Base-by-base conservation (phyloP, 2,888 invertebrate species). In the Perdita meconis region DNA sequence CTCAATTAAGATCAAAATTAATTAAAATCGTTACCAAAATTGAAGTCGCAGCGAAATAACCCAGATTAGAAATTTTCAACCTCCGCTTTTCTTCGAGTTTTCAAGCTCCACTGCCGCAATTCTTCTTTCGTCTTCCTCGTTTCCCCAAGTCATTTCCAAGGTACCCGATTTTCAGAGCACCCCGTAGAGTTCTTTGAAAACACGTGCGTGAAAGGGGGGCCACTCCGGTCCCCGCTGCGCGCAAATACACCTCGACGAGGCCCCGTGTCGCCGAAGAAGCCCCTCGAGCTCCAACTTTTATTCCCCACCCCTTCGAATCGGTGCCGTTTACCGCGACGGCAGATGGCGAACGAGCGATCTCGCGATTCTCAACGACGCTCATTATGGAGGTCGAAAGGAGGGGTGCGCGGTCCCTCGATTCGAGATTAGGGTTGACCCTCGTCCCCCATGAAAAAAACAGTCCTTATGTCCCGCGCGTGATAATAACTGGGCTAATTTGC, bases 291-390 rank as follows among this genome's bases (percentile, higher is more conserved):
- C 63, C 51, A 67, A 85, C 80, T 78, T 80, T 82, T 81, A 70
- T 83, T 67, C 63, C 50, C 24, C 24, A 16, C 72, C 40, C 24
- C 61, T 55, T 26, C 24, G 55, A 36, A 71, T 50, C 40, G 66
- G 64, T 40, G 44, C 38, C 67, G 71, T 65, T 73, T 50, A 51
- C 22, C 34, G 13, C 51, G 50, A 47, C 34, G 68, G 66, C 83
- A 83, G 83, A 84, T 83, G 83, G 83, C 64, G 82, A 74, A 19
- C 84, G 81, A 60, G 51, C 65, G 78, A 74, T 56, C 78, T 50
- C 51, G 57, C 57, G 72, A 84, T 71, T 72, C 70, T 69, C 76
- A 65, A 84, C 71, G 51, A 53, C 60, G 50, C 38, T 64, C 71
- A 78, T 82, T 82, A 77, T 80, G 57, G 44, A 59, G 19, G 10